phyloP scores from a whole-genome alignment of 1,140 invertebrate species.

The Hesperophylax magnus region DNA sequence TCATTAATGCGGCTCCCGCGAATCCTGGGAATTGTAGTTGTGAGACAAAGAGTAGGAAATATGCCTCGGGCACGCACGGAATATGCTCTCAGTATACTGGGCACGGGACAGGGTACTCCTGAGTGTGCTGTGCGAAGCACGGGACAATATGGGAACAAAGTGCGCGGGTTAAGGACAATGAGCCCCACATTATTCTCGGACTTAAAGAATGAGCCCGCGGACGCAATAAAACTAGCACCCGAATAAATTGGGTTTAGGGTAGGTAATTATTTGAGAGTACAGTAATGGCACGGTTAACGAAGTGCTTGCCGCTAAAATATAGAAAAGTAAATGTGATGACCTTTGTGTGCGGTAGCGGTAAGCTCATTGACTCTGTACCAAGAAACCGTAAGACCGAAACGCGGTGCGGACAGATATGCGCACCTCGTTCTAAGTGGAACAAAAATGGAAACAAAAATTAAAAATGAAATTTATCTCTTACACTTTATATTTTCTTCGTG shows the following conservation, averaged over 20 bases:
- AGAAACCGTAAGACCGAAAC: too few species aligned
- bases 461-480: too few species aligned
- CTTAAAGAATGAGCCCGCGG: conserved; percentile 13
- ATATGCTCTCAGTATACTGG: not conserved
- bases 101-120: not conserved
- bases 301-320: too few species aligned
- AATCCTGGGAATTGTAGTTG: conserved; percentile 10
- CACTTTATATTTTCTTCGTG: too few species aligned
- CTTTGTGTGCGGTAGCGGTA: too few species aligned
- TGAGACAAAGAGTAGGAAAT: conserved; percentile 25
- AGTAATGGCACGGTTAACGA: not conserved
- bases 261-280: not conserved
- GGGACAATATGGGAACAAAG: not conserved
- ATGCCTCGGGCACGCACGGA: not conserved
- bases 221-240: not conserved
- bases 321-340: too few species aligned
- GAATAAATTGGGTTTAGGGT: not conserved
- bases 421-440: too few species aligned
- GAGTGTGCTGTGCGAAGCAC: too few species aligned
- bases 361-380: too few species aligned
- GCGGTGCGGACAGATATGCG: too few species aligned
- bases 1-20: conserved; percentile 17
- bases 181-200: conserved; percentile 16
- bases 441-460: too few species aligned
- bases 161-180: conserved; percentile 1